Evolutionary conservation across 2,888 invertebrate genomes (phyloP), one percentile per base, ranked within the genome.

Genomic region (Orchestes rusci): DNA sequence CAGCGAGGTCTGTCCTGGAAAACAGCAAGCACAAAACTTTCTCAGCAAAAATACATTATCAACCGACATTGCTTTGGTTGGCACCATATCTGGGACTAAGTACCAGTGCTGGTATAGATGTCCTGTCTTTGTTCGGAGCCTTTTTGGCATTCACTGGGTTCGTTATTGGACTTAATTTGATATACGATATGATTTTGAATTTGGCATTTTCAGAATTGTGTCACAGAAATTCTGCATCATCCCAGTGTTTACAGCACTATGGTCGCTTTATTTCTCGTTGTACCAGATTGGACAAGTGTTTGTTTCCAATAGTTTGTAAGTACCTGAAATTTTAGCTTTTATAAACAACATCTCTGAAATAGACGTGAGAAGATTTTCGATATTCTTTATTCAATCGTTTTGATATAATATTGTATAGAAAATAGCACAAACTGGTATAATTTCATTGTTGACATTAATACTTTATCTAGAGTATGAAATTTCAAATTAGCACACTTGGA

Each of bases 241-340:
- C 29, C 73, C 79, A 16, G 66, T 75, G 30, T 85, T 81, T 64
- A 71, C 74, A 16, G 64, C 73, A 3, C 67, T 86, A 17, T 85
- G 84, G 82, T 70, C 76, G 12, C 63, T 81, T 2, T 87, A 85
- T 65, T 79, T 78, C 57, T 85, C 85, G 0, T 62, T 85, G n/a
- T 82, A 78, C 59, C 82, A 84, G 70, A 76, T 85, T 53, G 84
- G 84, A 12, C 82, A 83, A 66, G 76, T 77, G 35, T 86, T 86
- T 65, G 72, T 84, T 59, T 77, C 75, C 72, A 80, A 79, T 57
- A 82, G 83, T 65, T 84, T 82, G 83, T 81, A 71, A 73, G 74
- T 72, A 48, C 48, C 7, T 5, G 23, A 23, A 23, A 23, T 7
- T 23, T n/a, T n/a, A n/a, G n/a, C n/a, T n/a, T n/a, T n/a, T n/a